Conservation (phyloP, 2,888 invertebrate species). For the Eilema sororculum region DNA sequence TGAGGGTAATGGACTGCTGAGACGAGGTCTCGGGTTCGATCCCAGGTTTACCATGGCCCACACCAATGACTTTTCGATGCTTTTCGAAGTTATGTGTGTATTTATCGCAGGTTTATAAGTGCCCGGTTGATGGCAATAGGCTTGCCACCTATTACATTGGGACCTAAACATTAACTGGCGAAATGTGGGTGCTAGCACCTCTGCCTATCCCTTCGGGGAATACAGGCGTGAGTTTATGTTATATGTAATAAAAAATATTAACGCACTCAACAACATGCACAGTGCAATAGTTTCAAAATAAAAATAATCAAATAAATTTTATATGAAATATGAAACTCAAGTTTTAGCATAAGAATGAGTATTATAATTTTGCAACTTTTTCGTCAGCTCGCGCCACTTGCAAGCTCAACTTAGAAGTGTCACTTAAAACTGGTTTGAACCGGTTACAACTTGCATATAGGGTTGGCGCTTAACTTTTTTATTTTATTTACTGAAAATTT, state of each 20-base stretch:
- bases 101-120: too few relatives aligned
- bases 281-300: neutral
- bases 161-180: too few relatives aligned
- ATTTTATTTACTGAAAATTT: neutral
- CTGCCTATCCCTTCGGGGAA: too few relatives aligned
- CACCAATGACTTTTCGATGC: too few relatives aligned
- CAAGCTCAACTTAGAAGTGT: slow-evolving; percentile 51
- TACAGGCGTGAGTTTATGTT: too few relatives aligned
- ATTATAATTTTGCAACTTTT: slow-evolving; percentile 50
- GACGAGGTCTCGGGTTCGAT: too few relatives aligned
- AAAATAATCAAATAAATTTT: slow-evolving; percentile 8
- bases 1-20: too few relatives aligned
- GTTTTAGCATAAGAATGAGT: slow-evolving; percentile 47
- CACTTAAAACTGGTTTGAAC: slow-evolving; percentile 58
- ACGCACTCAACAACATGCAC: neutral
- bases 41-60: too few relatives aligned
- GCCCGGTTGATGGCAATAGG: too few relatives aligned
- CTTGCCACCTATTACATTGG: too few relatives aligned
- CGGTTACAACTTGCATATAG: slow-evolving; percentile 52
- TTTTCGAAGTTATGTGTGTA: too few relatives aligned
- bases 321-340: slow-evolving; percentile 31
- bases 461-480: slow-evolving; percentile 32
- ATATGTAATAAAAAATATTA: neutral
- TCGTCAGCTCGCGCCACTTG: slow-evolving; percentile 39
- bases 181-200: too few relatives aligned